These are phyloP conservation scores for Blennius ocellaris DNA, from an alignment of 2,113 vertebrate species.

Conservation along the genomic window DNA sequence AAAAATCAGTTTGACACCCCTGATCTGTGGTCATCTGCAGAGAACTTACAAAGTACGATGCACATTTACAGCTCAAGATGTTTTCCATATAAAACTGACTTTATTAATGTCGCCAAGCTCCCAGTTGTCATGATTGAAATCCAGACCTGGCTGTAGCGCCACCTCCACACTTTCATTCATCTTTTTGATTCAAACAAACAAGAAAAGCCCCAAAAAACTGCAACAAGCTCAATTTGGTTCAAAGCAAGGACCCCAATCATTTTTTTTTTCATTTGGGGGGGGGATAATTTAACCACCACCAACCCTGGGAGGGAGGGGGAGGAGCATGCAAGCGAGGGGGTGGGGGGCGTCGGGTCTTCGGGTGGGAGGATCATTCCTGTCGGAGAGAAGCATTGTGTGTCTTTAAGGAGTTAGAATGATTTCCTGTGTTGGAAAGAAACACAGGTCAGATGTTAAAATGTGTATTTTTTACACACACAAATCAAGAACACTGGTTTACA, in stretches of 20 bases:
- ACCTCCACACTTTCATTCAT: background rate
- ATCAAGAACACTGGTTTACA: no score
- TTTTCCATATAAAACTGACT: no score
- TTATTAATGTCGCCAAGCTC: background rate
- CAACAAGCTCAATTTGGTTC: slow-evolving; percentile 19
- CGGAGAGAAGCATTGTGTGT: slow-evolving; percentile 71
- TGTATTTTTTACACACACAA: background rate
- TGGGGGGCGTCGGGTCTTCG: slow-evolving; percentile 45
- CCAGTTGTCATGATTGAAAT: slow-evolving; percentile 32
- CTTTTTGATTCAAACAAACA: background rate
- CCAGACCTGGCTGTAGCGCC: background rate
- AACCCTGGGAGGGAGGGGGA: slow-evolving; percentile 41
- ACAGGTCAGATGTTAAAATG: slow-evolving; percentile 34
- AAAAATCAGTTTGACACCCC: no score
- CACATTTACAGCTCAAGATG: no score
- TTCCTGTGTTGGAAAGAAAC: slow-evolving; percentile 66
- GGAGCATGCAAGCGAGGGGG: slow-evolving; percentile 10
- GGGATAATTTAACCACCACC: slow-evolving; percentile 54
- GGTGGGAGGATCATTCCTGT: slow-evolving; percentile 72
- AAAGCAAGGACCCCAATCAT: slow-evolving; percentile 31
- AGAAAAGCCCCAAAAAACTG: background rate
- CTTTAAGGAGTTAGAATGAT: slow-evolving; percentile 73
- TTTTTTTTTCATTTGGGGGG: slow-evolving; percentile 8
- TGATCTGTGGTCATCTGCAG: no score
- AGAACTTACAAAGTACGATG: no score